Base-by-base conservation (phyloP, 35 echinoderm and acorn worm species). In the Anneissia japonica region DNA sequence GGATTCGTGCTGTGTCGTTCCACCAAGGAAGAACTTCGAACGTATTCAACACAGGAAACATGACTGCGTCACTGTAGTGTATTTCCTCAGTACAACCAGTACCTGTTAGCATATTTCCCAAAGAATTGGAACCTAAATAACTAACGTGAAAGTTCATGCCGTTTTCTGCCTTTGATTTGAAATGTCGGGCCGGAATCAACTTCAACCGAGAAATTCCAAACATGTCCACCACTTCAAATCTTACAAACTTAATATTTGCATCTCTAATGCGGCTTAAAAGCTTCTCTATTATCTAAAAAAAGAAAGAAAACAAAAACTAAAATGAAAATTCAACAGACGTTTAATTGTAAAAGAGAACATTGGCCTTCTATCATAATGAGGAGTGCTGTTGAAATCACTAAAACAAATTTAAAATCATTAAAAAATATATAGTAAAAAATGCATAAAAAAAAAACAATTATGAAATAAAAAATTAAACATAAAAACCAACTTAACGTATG, bases 171-270 rank as follows among this genome's bases (percentile, higher is more conserved):
- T 90, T 97, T 26, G 81, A 64, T 5, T 32, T 79, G 39, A 93
- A 93, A 36, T 97, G 94, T 36, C 91, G 34, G 14, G 94, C 73
- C 0, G 94, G 94, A 30, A 97, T 75, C 19, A 97, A 87, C 79
- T 97, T 93, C 28, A 84, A 97, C 34, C 94, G 74, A 33, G 91
- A 83, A 32, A 97, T 90, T 32, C 94, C 94, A 84, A 90, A 86
- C 46, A 93, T 88, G 39, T 97, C 94, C 74, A 87, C 92, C 30
- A 93, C 81, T 73, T 97, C 94, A 34, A 97, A 90, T 31, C 94
- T 81, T 26, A 97, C 87, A 72, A 93, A 97, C 41, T 97, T 78
- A 6, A 93, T 88, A 13, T 84, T 51, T 7, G 74, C 43, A 23
- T 86, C 79, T 26, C 85, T 78, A 23, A 97, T 81, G 34, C 35